These are phyloP conservation scores for Protonibea diacanthus DNA, from an alignment of 2,797 vertebrate genomes.

Conservation along the genomic window DNA sequence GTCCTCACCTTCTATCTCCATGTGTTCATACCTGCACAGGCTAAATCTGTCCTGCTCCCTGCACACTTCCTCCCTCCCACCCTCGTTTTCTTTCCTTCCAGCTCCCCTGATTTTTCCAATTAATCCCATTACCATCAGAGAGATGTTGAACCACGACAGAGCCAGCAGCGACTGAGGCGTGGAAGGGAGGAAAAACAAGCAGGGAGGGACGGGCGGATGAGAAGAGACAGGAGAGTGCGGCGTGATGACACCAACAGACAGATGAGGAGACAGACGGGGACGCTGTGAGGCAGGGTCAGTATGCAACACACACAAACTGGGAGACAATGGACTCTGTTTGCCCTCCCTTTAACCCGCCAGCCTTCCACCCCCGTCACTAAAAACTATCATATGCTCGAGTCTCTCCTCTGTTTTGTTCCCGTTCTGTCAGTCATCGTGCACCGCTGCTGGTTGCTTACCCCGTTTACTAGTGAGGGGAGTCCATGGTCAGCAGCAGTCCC, in stretches of 20 bases:
- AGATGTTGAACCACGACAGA: constrained; percentile 55
- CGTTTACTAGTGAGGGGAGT: constrained; percentile 74
- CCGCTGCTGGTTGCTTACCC: constrained; percentile 71
- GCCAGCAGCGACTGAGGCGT: constrained; percentile 16
- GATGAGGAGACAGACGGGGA: constrained; percentile 62
- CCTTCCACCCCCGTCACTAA: constrained; percentile 9
- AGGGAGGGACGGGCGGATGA: constrained; percentile 16
- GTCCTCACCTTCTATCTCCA: not conserved
- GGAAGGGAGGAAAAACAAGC: not conserved
- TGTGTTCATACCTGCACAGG: not conserved
- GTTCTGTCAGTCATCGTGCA: constrained; percentile 60
- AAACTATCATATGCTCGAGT: constrained; percentile 27
- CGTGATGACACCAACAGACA: constrained; percentile 52
- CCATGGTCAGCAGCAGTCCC: constrained; percentile 71
- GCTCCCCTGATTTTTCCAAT: constrained; percentile 58
- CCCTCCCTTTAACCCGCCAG: constrained; percentile 26
- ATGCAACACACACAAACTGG: constrained; percentile 39
- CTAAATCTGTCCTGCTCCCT: not conserved
- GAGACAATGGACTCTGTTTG: constrained; percentile 69
- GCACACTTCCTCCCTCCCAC: constrained; percentile 4
- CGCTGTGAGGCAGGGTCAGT: constrained; percentile 57
- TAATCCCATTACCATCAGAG: constrained; percentile 74
- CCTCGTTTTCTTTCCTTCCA: constrained; percentile 28
- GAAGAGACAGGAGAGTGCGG: constrained; percentile 27
- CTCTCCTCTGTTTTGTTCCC: constrained; percentile 49